These are phyloP conservation scores for Muschampia plurimacula DNA, from an alignment of 2,888 invertebrate species.

Conservation along the genomic window DNA sequence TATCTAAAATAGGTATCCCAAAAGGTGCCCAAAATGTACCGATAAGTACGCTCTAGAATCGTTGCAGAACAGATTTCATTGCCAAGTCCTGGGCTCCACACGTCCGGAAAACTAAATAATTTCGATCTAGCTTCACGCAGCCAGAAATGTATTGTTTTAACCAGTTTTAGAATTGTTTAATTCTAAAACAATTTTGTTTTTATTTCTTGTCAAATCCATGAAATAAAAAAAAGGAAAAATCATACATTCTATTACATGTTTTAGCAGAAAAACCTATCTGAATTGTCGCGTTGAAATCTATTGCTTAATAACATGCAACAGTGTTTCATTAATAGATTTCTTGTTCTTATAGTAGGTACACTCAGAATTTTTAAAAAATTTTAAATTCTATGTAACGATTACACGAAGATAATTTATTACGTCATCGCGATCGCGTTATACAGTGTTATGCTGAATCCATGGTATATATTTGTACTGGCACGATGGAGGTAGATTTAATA, in stretches of 20 bases:
- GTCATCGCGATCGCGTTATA: neutral
- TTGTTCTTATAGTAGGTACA: too few species aligned
- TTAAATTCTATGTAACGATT: neutral
- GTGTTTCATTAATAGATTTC: too few species aligned
- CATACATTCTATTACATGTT: neutral
- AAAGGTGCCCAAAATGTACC: neutral
- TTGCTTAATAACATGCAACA: neutral
- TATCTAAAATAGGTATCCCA: neutral
- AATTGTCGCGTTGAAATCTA: neutral
- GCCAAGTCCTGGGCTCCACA: slow-evolving; percentile 26
- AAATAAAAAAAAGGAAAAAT: too few species aligned
- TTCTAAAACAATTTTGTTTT: neutral
- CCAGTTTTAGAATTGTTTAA: neutral
- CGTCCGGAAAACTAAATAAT: slow-evolving; percentile 36
- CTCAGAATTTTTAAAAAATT: too few species aligned
- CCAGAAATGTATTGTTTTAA: slow-evolving; percentile 14
- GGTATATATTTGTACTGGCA: neutral
- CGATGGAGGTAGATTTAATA: too few species aligned
- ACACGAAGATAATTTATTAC: neutral
- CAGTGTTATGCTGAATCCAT: neutral
- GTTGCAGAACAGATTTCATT: slow-evolving; percentile 9
- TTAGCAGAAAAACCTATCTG: neutral
- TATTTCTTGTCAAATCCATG: neutral
- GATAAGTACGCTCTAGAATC: neutral
- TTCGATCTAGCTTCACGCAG: slow-evolving; percentile 12